Base-by-base conservation (phyloP, 2,888 invertebrate genomes). In the Brachycybe producta region DNA sequence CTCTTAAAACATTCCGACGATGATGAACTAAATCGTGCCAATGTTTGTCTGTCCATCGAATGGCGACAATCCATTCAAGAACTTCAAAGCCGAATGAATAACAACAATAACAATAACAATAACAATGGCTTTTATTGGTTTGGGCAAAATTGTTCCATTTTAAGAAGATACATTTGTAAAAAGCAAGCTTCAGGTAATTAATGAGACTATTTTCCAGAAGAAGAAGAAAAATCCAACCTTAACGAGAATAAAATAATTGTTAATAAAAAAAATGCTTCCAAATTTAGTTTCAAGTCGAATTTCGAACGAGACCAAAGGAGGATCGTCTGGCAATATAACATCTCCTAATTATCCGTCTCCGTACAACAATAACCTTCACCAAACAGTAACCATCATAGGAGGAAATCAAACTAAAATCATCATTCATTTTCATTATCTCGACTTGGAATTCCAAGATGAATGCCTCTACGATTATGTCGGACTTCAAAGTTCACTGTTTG, bases 401-500 rank as follows among this genome's bases (percentile, higher is more conserved):
- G 78, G 82, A 0, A 71, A 74, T 11, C 73, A 75, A 57, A 76
- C 79, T 0, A 70, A 83, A 45, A 71, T 84, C 3, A 76, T 84
- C 3, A 71, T 84, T 49, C 75, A 78, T 58, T 81, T 83, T 63
- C 71, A 74, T 41, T 72, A 72, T 57, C 72, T 84, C 43, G 82
- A 84, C 63, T 66, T 84, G 52, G 85, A 85, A 66, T 71, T 74
- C 49, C 84, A 85, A 67, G 72, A 76, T 52, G 78, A 84, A 61
- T 85, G 85, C 60, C 73, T 84, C 2, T 85, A 85, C 64, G 85
- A 85, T 65, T 84, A 75, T 63, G 73, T 84, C 35, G 79, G 81
- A 67, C 73, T 84, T 57, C 69, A 57, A 51, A 62, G 55, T 54
- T 57, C 26, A 49, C 47, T 44, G 32, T 13, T 46, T 5, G 32